phyloP scores from a whole-genome alignment of 2,888 invertebrate species.

The Meta bourneti region DNA sequence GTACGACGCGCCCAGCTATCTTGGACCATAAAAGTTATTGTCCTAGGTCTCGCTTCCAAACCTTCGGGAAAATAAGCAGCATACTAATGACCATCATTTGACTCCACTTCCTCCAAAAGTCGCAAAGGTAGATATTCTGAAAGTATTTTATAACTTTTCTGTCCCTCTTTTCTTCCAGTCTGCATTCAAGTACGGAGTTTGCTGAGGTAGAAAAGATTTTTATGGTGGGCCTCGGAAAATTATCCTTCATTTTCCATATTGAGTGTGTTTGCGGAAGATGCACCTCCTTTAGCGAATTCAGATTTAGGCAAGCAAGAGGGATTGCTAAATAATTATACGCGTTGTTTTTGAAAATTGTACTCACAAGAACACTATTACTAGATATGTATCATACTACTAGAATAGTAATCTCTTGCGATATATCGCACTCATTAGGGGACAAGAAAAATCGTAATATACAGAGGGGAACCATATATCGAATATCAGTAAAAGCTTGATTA shows the following conservation, averaged over 20 bases:
- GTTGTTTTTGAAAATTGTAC: too few relatives aligned
- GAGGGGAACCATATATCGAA: too few relatives aligned
- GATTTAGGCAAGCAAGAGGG: too few relatives aligned
- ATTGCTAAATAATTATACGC: too few relatives aligned
- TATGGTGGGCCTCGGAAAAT: conserved; percentile 36
- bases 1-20: conserved; percentile 16
- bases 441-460: too few relatives aligned
- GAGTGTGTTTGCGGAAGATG: not conserved
- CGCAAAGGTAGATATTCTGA: conserved; percentile 45
- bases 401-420: too few relatives aligned
- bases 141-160: conserved; percentile 62
- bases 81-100: conserved; percentile 66
- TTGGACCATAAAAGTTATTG: conserved; percentile 62
- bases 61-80: conserved; percentile 60
- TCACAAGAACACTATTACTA: too few relatives aligned
- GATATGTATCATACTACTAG: too few relatives aligned
- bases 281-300: too few relatives aligned
- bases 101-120: not conserved
- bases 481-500: too few relatives aligned
- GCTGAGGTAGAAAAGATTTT: conserved; percentile 42
- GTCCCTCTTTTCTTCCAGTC: not conserved
- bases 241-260: conserved; percentile 4
- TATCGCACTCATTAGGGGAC: too few relatives aligned
- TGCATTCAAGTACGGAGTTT: not conserved
- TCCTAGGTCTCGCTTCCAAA: conserved; percentile 26